Evolutionary conservation across 2,113 vertebrate genomes (phyloP), one percentile per base, ranked within the genome.

Genomic region (Oreochromis niloticus): DNA sequence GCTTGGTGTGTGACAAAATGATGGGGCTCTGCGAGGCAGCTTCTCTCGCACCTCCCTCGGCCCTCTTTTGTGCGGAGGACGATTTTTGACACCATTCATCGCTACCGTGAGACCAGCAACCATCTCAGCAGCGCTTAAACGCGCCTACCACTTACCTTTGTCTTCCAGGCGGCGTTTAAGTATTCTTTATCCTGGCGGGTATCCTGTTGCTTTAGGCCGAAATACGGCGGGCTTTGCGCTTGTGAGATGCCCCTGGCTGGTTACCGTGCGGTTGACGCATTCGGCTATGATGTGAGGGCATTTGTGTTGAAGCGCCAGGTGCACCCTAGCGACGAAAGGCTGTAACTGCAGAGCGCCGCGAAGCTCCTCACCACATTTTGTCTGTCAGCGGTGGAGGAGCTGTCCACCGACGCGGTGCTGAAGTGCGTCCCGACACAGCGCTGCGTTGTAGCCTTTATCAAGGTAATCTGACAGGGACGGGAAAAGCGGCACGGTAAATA

Each of bases 191-290:
- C 82, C 75, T 11, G 24, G 32, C 17, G 30, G 14, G 71, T 66
- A 36, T 90, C 88, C 90, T 91, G 91, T 92, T 94, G 89, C 94
- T 91, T 86, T 84, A 63, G 91, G 95, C 90, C 85, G 91, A 55
- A 63, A 80, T 88, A 86, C 93, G 59, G 87, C 81, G 52, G 85
- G 83, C 91, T 81, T 81, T 48, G 59, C 87, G 85, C 87, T 88
- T 92, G 83, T 88, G 92, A 92, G 91, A 75, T 90, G 93, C 94
- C 88, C 88, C 91, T 88, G 22, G 90, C 91, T 96, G 92, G 88
- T 88, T 81, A 75, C 90, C 90, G 93, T 95, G 87, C 84, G 94
- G 80, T 96, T 96, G 95, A 95, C 94, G 95, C 93, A 96, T 94
- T 95, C 96, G 93, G 93, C 93, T 93, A 84, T 92, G 94, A 92